Conservation (phyloP, 1,140 invertebrate species). For the Lepidurus arcticus region DNA sequence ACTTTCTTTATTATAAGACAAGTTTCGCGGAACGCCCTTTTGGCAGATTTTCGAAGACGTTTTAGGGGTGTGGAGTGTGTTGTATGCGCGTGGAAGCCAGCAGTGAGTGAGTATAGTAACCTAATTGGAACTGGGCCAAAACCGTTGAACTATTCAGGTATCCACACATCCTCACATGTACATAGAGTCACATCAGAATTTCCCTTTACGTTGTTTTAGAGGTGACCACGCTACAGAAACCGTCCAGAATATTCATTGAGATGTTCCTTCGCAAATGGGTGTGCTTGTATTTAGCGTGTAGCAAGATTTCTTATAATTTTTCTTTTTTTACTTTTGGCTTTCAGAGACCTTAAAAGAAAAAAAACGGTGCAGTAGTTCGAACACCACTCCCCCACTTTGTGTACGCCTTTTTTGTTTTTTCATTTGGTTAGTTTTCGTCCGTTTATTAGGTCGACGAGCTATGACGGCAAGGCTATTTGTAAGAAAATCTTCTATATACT, state of each 20-base stretch:
- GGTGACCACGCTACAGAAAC: not conserved
- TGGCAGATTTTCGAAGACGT: not conserved
- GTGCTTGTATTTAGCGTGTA: not conserved
- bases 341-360: not conserved
- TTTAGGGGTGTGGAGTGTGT: not conserved
- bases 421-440: not conserved
- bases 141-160: not conserved
- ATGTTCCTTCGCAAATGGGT: not conserved
- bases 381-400: not conserved
- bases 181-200: not conserved
- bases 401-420: not conserved
- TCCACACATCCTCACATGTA: not conserved
- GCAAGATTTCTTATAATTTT: not conserved
- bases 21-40: not conserved
- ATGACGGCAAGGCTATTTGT: not conserved
- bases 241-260: not conserved
- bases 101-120: not conserved
- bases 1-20: too few relatives aligned
- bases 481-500: not conserved
- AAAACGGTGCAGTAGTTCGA: not conserved
- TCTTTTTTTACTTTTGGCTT: not conserved
- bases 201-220: not conserved
- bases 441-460: conserved; percentile 9
- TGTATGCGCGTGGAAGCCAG: too few relatives aligned
- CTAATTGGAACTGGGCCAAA: not conserved